phyloP scores from a whole-genome alignment of 2,797 vertebrate species.

The Masticophis lateralis region DNA sequence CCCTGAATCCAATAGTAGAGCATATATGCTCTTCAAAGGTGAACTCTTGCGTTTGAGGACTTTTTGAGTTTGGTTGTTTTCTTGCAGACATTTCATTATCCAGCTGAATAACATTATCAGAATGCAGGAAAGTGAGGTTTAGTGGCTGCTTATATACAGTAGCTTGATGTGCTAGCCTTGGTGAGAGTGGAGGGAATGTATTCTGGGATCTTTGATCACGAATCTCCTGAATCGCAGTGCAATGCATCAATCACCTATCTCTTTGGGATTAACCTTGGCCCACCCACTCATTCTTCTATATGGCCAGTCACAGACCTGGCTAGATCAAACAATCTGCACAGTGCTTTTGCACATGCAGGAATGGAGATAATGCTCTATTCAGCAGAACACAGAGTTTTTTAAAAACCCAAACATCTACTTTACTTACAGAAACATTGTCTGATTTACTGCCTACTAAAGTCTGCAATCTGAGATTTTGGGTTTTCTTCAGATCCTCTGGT shows the following conservation, averaged over 20 bases:
- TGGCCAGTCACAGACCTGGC: background rate
- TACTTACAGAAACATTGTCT: background rate
- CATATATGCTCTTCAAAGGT: background rate
- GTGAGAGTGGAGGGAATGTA: background rate
- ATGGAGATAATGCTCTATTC: background rate
- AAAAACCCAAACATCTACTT: background rate
- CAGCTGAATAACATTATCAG: background rate
- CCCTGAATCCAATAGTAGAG: background rate
- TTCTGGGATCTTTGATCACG: background rate
- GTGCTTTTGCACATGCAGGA: background rate
- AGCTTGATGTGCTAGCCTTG: background rate
- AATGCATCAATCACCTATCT: background rate
- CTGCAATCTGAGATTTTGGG: background rate
- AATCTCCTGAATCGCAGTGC: background rate
- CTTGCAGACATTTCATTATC: background rate
- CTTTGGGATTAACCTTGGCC: background rate
- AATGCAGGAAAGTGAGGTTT: background rate
- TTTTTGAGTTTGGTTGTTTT: background rate
- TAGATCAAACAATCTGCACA: background rate
- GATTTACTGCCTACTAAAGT: background rate
- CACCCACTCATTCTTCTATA: background rate
- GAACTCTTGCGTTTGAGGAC: background rate
- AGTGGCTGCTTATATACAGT: background rate
- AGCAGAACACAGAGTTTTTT: background rate
- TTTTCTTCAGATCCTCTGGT: background rate